Percentiles rank a stretch among this genome's conserved stretches.
phyloP scores from a whole-genome alignment of 2,888 invertebrate genomes.

The Aethes cnicana region DNA sequence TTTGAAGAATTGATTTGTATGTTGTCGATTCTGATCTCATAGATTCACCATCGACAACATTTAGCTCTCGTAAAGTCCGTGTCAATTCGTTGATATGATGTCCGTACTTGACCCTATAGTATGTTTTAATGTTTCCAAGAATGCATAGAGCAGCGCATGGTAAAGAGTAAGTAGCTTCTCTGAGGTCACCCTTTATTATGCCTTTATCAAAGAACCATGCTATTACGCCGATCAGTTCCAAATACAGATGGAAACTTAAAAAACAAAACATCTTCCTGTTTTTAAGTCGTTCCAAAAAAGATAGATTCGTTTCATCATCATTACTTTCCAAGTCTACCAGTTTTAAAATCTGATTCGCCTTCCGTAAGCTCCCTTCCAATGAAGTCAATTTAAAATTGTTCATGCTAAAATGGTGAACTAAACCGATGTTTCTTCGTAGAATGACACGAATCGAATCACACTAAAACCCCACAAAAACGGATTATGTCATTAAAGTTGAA shows the following conservation, averaged over 20 bases:
- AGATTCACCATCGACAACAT: constrained; percentile 5
- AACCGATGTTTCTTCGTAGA: neutral
- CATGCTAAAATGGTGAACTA: neutral
- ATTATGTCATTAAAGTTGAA: too few relatives aligned
- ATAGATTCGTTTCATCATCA: constrained; percentile 38
- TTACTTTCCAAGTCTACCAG: constrained; percentile 41
- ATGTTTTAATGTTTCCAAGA: constrained; percentile 45
- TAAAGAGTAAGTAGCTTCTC: constrained; percentile 44
- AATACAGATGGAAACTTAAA: constrained; percentile 38
- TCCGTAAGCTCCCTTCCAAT: constrained; percentile 8
- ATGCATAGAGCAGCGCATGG: constrained; percentile 47
- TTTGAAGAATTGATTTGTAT: constrained; percentile 30
- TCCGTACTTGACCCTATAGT: constrained; percentile 41
- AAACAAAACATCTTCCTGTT: constrained; percentile 39
- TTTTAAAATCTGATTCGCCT: constrained; percentile 17
- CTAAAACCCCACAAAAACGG: too few relatives aligned
- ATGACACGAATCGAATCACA: too few relatives aligned
- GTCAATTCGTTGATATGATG: constrained; percentile 42
- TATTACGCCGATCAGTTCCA: constrained; percentile 36
- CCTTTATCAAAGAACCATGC: constrained; percentile 40
- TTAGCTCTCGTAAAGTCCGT: constrained; percentile 37
- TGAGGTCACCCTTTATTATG: constrained; percentile 35
- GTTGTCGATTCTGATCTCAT: constrained; percentile 16
- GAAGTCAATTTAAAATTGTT: neutral
- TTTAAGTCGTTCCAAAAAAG: constrained; percentile 34